phyloP scores from a whole-genome alignment of 2,113 vertebrate species.

The Chiloscyllium plagiosum region DNA sequence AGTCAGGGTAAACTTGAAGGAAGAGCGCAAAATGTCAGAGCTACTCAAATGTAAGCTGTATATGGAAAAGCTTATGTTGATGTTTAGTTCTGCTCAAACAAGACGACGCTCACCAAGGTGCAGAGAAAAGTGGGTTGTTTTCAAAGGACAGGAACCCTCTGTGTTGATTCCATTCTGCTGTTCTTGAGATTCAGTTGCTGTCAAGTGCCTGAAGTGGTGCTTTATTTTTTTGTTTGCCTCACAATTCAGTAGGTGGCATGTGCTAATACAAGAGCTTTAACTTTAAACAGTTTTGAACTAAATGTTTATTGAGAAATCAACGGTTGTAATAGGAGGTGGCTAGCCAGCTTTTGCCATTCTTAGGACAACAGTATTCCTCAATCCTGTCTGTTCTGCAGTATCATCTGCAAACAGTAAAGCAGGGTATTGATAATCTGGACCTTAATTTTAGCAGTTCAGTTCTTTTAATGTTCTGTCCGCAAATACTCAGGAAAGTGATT shows the following conservation, averaged over 20 bases:
- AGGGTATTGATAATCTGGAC: constrained; percentile 84
- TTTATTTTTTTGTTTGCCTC: constrained; percentile 90
- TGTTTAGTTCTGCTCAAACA: constrained; percentile 70
- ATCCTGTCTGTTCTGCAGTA: constrained; percentile 80
- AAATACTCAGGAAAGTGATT: constrained; percentile 98
- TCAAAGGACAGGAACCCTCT: constrained; percentile 71
- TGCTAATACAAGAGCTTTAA: constrained; percentile 99
- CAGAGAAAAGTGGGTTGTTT: constrained; percentile 72
- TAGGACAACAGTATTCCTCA: constrained; percentile 86
- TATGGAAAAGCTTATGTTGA: constrained; percentile 64
- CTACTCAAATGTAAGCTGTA: constrained; percentile 67
- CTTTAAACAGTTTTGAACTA: constrained; percentile 85
- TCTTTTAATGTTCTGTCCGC: constrained; percentile 81
- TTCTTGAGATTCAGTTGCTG: constrained; percentile 98
- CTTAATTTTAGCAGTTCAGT: constrained; percentile 82
- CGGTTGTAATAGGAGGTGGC: constrained; percentile 65
- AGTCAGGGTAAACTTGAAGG: constrained; percentile 68
- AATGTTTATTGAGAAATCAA: constrained; percentile 57
- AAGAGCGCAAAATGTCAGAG: constrained; percentile 66
- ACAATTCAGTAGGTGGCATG: constrained; percentile 96
- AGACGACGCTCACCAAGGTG: constrained; percentile 71
- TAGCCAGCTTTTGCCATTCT: constrained; percentile 75
- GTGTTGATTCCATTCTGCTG: constrained; percentile 91
- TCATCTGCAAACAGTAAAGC: constrained; percentile 79
- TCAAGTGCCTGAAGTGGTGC: constrained; percentile 99